These are phyloP conservation scores for Neoaliturus tenellus DNA, from an alignment of 2,888 invertebrate genomes.

Conservation along the genomic window DNA sequence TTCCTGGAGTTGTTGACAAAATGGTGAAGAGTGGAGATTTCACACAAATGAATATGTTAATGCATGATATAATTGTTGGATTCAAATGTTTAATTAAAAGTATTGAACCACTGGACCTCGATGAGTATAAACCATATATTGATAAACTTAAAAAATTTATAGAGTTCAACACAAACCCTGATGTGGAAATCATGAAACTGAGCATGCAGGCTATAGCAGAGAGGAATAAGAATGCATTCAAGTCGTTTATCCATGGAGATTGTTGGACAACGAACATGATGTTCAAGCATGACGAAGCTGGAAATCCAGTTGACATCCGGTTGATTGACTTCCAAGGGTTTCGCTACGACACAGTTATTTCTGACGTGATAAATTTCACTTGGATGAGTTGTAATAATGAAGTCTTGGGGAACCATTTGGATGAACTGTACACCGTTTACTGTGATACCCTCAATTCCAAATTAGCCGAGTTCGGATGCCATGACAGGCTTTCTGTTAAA, in stretches of 20 bases:
- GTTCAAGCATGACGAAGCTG: neutral
- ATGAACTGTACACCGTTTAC: neutral
- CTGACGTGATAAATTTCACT: neutral
- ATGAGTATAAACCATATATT: neutral
- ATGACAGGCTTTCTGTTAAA: neutral
- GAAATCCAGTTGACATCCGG: neutral
- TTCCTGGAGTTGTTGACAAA: neutral
- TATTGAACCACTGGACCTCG: neutral
- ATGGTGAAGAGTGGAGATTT: neutral
- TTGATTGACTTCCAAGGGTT: slow-evolving; percentile 2
- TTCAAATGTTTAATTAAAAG: neutral
- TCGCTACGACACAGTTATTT: neutral
- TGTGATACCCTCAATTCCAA: neutral
- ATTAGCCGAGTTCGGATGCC: neutral
- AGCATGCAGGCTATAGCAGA: neutral
- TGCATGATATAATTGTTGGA: neutral
- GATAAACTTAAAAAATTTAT: neutral
- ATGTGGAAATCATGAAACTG: neutral
- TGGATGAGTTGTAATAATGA: slow-evolving; percentile 14
- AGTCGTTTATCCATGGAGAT: neutral
- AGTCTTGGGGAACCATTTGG: neutral
- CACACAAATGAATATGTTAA: neutral
- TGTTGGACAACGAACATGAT: slow-evolving; percentile 27
- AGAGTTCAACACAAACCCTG: neutral
- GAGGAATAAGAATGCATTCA: neutral